These are phyloP conservation scores for Anguilla japonica DNA, from an alignment of 2,113 vertebrate genomes.

Conservation along the genomic window DNA sequence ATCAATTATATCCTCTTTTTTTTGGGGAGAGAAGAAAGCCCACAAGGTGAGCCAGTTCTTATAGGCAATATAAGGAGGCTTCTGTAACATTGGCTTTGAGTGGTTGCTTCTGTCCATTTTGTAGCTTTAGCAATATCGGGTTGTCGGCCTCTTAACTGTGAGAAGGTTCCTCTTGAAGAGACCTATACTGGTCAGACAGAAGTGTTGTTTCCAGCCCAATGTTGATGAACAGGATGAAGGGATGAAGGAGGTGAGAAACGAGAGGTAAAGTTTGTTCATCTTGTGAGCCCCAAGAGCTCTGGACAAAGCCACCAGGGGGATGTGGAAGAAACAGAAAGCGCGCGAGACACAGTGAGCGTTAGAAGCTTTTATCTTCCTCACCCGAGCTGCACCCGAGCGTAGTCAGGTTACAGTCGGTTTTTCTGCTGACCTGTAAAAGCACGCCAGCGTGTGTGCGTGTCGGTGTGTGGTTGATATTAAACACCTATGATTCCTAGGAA, in stretches of 20 bases:
- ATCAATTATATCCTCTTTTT: neutral
- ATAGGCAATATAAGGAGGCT: neutral
- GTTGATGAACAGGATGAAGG: constrained; percentile 42
- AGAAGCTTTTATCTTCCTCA: neutral
- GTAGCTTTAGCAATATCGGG: neutral
- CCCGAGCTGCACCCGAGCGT: neutral
- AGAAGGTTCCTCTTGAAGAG: neutral
- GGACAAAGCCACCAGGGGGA: constrained; percentile 29
- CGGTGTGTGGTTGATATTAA: neutral
- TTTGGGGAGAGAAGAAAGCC: neutral
- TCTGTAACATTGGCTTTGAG: neutral
- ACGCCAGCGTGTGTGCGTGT: neutral
- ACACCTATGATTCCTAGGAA: neutral
- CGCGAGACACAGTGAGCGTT: neutral
- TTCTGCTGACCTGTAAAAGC: neutral
- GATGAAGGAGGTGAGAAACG: constrained; percentile 51
- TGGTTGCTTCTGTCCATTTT: neutral
- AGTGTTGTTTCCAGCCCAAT: constrained; percentile 65
- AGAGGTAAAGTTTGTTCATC: constrained; percentile 61
- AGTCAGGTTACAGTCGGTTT: neutral
- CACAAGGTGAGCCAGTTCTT: neutral
- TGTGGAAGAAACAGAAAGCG: constrained; percentile 9
- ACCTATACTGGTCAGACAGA: constrained; percentile 55
- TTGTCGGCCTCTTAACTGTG: constrained; percentile 18
- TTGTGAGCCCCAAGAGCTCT: neutral